Evolutionary conservation across 2,113 vertebrate genomes (phyloP), one percentile per base, ranked within the genome.

Genomic region (Thomomys bottae): DNA sequence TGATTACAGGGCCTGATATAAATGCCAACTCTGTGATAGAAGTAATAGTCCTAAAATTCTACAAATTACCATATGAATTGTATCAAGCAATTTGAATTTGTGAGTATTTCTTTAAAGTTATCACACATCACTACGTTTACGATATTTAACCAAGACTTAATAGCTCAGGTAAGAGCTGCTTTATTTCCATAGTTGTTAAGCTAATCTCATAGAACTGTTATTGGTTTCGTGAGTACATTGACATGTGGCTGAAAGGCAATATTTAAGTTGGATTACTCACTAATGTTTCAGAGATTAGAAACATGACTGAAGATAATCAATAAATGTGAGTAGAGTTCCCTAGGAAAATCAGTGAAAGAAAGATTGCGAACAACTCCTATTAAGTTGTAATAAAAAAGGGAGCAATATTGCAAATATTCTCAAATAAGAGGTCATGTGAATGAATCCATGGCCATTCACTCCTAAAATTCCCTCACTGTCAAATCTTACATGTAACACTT

Each of bases 241-340:
- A 93, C 24, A 68, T 78, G 32, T 66, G 87, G 40, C 63, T 66
- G 28, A 90, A 93, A 93, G 80, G 20, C 34, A 68, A 1, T 77
- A 64, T 84, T 84, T 88, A 92, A 23, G 18, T 20, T 61, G 49
- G 70, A 82, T 70, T 68, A 73, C n/a, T 92, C 49, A 61, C 61
- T 42, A 78, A 75, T 89, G 57, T 82, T 91, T 94, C 76, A 91
- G 82, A 92, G 38, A 67, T 87, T 75, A 87, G 84, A 84, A 68
- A 89, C 4, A 57, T 45, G 64, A 59, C 10, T 67, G 5, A 63
- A 70, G 45, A 76, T 79, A 79, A 80, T 90, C 12, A 66, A 10
- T 61, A 92, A 87, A 77, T 72, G 67, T n/a, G 87, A 87, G 42
- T 59, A 84, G 1, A 77, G 7, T 91, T 89, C 78, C 10, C n/a